Evolutionary conservation across 2,113 vertebrate genomes (phyloP).

Genomic region (Daboia siamensis): DNA sequence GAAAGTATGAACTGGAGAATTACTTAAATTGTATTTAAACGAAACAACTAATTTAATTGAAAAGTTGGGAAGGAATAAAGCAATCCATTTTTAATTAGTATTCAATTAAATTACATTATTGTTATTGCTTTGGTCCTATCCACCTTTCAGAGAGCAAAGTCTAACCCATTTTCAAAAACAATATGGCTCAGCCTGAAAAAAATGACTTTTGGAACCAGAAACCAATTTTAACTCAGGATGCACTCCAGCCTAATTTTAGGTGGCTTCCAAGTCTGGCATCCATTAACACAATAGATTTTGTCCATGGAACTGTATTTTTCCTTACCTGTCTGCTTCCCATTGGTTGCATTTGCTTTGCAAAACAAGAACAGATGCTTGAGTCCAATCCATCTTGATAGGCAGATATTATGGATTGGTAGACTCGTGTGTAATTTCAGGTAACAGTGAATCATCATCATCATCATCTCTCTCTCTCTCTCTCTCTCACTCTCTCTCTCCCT

Average conservation of each 20-base stretch:
- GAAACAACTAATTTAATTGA: not conserved
- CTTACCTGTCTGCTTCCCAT: not conserved
- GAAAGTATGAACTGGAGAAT: not conserved
- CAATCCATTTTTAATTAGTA: not conserved
- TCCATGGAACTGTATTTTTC: not conserved
- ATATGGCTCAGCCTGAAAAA: not conserved
- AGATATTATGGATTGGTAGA: not conserved
- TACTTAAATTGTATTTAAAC: not conserved
- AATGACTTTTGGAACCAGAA: not conserved
- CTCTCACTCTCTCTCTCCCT: no score
- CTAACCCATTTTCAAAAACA: not conserved
- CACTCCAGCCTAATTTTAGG: not conserved
- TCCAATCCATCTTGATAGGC: not conserved
- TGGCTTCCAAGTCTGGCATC: not conserved
- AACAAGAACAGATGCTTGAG: not conserved
- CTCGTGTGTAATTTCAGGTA: not conserved
- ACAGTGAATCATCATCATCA: not conserved
- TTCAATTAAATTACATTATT: not conserved
- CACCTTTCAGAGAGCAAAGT: not conserved
- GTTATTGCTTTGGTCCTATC: not conserved
- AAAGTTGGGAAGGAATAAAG: not conserved
- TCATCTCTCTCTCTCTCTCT: not conserved
- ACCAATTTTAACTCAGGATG: not conserved
- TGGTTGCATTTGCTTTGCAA: not conserved
- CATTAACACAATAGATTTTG: not conserved